Base-by-base conservation (phyloP, 1,140 invertebrate species). In the Zophobas atratus region DNA sequence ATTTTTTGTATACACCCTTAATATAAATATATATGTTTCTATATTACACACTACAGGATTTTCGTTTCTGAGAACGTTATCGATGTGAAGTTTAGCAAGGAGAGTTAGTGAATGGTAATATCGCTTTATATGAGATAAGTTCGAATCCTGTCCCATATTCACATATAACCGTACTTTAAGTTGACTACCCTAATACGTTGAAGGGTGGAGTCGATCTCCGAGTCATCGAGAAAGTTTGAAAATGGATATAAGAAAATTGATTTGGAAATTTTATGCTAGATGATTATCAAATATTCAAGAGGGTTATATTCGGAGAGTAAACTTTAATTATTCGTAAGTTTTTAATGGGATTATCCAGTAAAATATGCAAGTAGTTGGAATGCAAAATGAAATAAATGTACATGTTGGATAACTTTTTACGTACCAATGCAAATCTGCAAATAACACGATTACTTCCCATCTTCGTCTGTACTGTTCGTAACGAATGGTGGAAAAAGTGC, bases 231-330 rank as follows among this genome's bases (percentile, higher is more conserved):
- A 36, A 63, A 63, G 6, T 63, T 63, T 63, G 35, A 8, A 63
- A 63, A 63, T 63, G 33, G 57, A 63, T 63, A 63, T 63, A 39
- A 39, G 57, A 38, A 63, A 63, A 63, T 63, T 63, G 57, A 38
- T 63, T 32, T 41, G 57, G 57, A 63, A 63, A 63, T 38, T 63
- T 51, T 20, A 20, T 51, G 43, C 3, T 8, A 46, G 6, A 8
- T 46, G 43, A 56, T 1, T 35, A 60, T 60, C 35, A 60, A 67
- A 67, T 46, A 46, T 41, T 43, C 39, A 67, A 41, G 20, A 20
- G 38, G 6, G 35, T 67, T 36, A 43, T 36, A 39, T 5, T 63
- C 1, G 38, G n/a, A 20, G 4, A 51, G 20, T 51, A 5, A 51
- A 51, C 49, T 67, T 41, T 67, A 67, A 67, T 32, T 67, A 20